phyloP scores from a whole-genome alignment of 2,797 vertebrate species.

The Malurus splendens region DNA sequence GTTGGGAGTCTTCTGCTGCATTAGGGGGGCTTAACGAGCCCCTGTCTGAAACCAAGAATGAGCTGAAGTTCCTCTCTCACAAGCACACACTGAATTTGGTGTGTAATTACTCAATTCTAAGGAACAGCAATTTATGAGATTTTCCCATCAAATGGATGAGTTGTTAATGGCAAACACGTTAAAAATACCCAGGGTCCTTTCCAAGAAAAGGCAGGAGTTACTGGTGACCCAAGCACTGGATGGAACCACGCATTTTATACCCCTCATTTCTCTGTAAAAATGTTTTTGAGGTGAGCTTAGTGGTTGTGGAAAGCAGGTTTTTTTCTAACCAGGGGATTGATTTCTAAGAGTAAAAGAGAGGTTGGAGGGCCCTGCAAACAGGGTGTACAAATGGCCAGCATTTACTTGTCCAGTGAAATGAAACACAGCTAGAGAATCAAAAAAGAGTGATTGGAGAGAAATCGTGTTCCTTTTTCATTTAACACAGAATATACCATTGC shows the following conservation, averaged over 20 bases:
- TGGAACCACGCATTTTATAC: background rate
- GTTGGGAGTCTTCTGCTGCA: conserved; percentile 8
- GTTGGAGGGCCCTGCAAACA: background rate
- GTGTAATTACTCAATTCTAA: conserved; percentile 43
- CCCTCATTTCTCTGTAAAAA: background rate
- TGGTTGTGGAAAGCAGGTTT: background rate
- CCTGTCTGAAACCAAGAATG: conserved; percentile 43
- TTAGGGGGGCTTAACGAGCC: conserved; percentile 47
- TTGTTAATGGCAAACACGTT: background rate
- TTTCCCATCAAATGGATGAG: background rate
- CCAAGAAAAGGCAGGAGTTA: background rate
- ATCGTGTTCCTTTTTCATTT: background rate
- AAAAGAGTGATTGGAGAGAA: background rate
- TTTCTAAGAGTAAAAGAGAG: background rate
- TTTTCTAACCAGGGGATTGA: background rate
- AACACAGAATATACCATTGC: background rate
- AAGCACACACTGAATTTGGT: background rate
- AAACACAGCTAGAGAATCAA: background rate
- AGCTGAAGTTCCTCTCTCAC: conserved; percentile 15
- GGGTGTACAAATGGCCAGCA: background rate
- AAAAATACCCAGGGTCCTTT: background rate
- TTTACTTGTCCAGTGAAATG: background rate
- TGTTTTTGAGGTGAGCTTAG: background rate
- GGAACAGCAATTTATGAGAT: conserved; percentile 27
- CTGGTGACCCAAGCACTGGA: background rate